Evolutionary conservation across 2,888 invertebrate genomes (phyloP).

Genomic region (Lapara coniferarum): DNA sequence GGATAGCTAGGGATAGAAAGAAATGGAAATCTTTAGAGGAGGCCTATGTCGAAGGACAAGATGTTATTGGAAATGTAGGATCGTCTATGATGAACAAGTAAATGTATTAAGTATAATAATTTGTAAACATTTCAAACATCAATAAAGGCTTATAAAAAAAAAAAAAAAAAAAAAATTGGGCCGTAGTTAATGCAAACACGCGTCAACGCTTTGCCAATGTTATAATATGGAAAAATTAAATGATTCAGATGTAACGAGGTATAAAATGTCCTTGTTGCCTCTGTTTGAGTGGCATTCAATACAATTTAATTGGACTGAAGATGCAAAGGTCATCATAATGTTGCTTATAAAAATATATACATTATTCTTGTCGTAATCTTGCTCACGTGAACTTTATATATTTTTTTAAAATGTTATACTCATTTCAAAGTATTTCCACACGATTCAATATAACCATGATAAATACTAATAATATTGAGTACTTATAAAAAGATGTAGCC

Average conservation of each 20-base stretch:
- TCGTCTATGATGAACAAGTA: too few relatives aligned
- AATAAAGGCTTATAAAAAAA: too few relatives aligned
- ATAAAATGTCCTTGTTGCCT: neutral
- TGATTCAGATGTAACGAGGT: neutral
- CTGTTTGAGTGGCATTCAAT: neutral
- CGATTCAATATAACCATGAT: neutral
- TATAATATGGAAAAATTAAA: neutral
- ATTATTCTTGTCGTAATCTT: neutral
- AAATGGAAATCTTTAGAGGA: too few relatives aligned
- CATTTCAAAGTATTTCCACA: constrained; percentile 2
- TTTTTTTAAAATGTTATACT: constrained; percentile 4
- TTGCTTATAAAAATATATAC: constrained; percentile 10
- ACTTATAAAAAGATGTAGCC: neutral
- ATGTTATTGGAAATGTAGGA: too few relatives aligned
- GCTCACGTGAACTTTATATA: neutral
- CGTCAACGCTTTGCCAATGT: neutral
- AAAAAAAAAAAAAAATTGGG: too few relatives aligned
- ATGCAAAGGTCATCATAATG: constrained; percentile 6
- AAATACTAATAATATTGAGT: neutral
- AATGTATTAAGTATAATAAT: too few relatives aligned
- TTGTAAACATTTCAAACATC: too few relatives aligned
- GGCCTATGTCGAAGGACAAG: too few relatives aligned
- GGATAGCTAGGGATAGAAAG: too few relatives aligned
- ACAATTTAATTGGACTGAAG: constrained; percentile 9
- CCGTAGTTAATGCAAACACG: neutral